Base-by-base conservation (phyloP, 2,888 invertebrate genomes). In the Hypsopygia costalis region DNA sequence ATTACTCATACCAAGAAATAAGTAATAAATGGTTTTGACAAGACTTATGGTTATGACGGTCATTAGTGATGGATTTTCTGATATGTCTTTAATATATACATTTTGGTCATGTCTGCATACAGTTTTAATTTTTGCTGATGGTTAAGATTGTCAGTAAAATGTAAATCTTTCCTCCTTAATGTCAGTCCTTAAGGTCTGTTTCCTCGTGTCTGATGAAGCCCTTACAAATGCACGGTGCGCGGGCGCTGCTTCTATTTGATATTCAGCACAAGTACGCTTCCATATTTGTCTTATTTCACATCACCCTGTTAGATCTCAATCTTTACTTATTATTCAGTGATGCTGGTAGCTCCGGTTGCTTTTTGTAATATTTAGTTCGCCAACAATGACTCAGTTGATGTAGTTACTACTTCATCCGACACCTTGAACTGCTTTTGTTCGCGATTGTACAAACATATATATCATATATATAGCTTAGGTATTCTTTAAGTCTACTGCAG, bases 251-350 rank as follows among this genome's bases (percentile, higher is more conserved):
- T 56, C 67, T 68, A 55, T 69, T 85, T 80, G 63, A 64, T 58
- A 86, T 86, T 79, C 86, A 55, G 51, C 62, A 69, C 82, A 71
- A 73, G 83, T 61, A 56, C 65, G 54, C 49, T 42, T 57, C 82
- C 81, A 80, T 87, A 86, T 85, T 81, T 81, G 85, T 82, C 78
- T 80, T 76, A 82, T 82, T 80, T 79, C 72, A 72, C 74, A 82
- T 83, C 78, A 79, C 70, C 72, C 70, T 62, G 78, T 77, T 75
- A 80, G 83, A 85, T 85, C 74, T 81, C 75, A 75, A 85, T 85
- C 83, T 76, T 58, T 63, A 56, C 58, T 78, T 81, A 69, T 79
- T 80, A 81, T 82, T 80, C 78, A 72, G 68, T 68, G 69, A 68
- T 68, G 69, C 55, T 58, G 25, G n/a, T n/a, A 3, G 67, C 58